Evolutionary conservation across 1,140 invertebrate genomes (phyloP).

Genomic region (Lethrus apterus): DNA sequence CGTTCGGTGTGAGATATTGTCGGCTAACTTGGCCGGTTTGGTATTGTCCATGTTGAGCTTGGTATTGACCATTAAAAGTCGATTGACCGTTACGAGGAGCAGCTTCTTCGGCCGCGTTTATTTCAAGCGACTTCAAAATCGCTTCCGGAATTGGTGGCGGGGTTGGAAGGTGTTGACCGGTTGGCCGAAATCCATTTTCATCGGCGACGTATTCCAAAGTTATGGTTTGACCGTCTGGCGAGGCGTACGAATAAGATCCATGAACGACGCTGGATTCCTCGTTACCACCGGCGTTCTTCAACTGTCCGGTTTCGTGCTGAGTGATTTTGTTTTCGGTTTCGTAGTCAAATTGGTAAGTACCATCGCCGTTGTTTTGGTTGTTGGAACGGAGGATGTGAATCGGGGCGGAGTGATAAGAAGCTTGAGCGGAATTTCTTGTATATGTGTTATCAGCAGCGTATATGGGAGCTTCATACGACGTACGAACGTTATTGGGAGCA

Average conservation of each 20-base stretch:
- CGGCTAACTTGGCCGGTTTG: background rate
- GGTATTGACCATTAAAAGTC: too few species aligned
- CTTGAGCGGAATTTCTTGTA: background rate
- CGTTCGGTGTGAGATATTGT: background rate
- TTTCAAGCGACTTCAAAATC: constrained; percentile 24
- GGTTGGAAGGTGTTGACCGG: constrained; percentile 20
- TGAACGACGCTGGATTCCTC: constrained; percentile 50
- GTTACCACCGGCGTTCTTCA: constrained; percentile 47
- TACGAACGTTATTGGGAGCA: constrained; percentile 4
- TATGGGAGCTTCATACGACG: background rate
- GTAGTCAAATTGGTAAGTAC: constrained; percentile 45
- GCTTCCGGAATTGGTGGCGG: constrained; percentile 20
- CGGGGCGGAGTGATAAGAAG: background rate
- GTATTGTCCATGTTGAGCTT: background rate
- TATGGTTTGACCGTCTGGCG: constrained; percentile 44
- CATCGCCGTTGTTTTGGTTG: constrained; percentile 47
- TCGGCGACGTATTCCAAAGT: constrained; percentile 15
- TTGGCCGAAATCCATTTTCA: constrained; percentile 23
- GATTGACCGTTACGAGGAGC: too few species aligned
- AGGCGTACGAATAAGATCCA: constrained; percentile 54
- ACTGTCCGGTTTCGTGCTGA: constrained; percentile 41
- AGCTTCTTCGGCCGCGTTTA: constrained; percentile 24
- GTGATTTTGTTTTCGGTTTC: constrained; percentile 48
- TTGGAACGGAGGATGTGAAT: constrained; percentile 41
- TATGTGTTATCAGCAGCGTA: background rate